A percentile compares a stretch with the other conserved stretches of the same genome.
phyloP scores from a whole-genome alignment of 2,113 vertebrate genomes.

The Gila orcuttii region DNA sequence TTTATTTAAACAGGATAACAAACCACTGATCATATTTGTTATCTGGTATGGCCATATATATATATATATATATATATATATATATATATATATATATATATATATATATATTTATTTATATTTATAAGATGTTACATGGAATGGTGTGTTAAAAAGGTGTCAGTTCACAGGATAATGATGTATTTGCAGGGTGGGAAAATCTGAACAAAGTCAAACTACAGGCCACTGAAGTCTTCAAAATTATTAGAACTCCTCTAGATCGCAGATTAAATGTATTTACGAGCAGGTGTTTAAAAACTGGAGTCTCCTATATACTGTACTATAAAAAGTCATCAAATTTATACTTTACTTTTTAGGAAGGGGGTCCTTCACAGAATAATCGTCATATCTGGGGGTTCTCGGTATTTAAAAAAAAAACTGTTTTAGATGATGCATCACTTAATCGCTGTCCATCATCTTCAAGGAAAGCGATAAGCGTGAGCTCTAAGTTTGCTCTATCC shows the following conservation, averaged over 20 bases:
- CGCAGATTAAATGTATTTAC: not conserved
- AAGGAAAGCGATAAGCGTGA: slow-evolving; percentile 15
- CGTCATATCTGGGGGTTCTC: not conserved
- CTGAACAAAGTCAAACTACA: not conserved
- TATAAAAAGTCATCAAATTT: not conserved
- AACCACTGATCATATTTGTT: not conserved
- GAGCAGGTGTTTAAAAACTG: not conserved
- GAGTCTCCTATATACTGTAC: not conserved
- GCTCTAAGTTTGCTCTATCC: slow-evolving; percentile 44
- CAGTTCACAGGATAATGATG: not conserved
- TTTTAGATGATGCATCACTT: slow-evolving; percentile 41
- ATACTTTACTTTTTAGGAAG: not conserved
- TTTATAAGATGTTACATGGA: not conserved
- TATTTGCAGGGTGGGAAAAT: not conserved
- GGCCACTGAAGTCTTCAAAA: not conserved
- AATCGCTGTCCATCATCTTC: slow-evolving; percentile 50
- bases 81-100: too few species aligned
- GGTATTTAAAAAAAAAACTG: not conserved
- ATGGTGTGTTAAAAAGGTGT: not conserved
- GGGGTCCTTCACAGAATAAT: not conserved
- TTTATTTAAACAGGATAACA: slow-evolving; percentile 23
- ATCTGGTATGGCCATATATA: not conserved
- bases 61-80: too few species aligned
- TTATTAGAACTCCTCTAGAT: not conserved
- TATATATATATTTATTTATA: not conserved